Evolutionary conservation across 1,140 invertebrate genomes (phyloP), one percentile per base, ranked within the genome.

Genomic region (Pseudomyrmex sp.): DNA sequence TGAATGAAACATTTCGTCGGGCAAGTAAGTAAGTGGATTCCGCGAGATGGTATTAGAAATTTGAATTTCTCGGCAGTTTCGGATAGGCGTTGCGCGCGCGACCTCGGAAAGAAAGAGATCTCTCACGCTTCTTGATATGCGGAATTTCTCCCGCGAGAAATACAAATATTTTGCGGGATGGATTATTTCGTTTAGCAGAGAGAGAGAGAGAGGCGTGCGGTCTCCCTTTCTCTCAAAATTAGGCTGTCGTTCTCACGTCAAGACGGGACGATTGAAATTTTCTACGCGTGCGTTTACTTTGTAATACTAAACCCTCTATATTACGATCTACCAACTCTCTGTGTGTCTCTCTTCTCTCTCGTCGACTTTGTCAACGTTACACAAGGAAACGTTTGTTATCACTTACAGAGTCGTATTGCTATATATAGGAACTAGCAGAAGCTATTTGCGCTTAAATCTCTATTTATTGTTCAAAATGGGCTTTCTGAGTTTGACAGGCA

Each of bases 1-100:
- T 83, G 86, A 86, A 87, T 86, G 86, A 87, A 87, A 87, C 86
- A 86, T 87, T 86, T 86, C 66, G 52, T 56, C 4, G 44, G 46
- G 20, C 20, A 23, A 23, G 20, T 3, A 7, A 4, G n/a, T 68
- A 85, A 82, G 70, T 63, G 52, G 77, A 86, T 86, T 61, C 20
- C 7, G 15, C 56, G n/a, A 15, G 46, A 54, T 77, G 18, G 56
- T 68, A 84, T 88, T 88, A 88, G 62, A 88, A 35, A 87, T 88
- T 88, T 79, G 68, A 87, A 87, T 83, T 86, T 84, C 85, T 83
- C 35, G 58, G 59, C 80, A 62, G 72, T 82, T n/a, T 12, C 50
- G 72, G 26, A 66, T 26, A 52, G 46, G 54, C 70, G 46, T 20
- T 26, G 23, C 23, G 26, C 26, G 35, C 35, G 35, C 35, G 35